Percentiles rank a stretch among this genome's conserved stretches.
phyloP scores from a whole-genome alignment of 2,797 vertebrate genomes.

The Tamandua tetradactyla region DNA sequence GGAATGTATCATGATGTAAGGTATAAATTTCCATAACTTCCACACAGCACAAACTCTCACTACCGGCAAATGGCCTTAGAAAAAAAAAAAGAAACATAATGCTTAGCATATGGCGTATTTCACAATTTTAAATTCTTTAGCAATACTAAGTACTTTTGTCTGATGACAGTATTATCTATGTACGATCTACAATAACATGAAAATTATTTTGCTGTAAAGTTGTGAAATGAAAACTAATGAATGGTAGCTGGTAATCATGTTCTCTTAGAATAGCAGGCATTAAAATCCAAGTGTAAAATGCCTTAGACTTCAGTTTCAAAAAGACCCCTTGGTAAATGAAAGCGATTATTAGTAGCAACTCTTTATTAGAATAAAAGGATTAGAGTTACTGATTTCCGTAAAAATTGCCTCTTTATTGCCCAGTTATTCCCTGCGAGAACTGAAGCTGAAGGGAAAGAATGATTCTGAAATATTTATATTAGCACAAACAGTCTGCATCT shows the following conservation, averaged over 20 bases:
- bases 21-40: constrained; percentile 75
- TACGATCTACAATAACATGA: constrained; percentile 48
- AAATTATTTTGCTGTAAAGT: constrained; percentile 68
- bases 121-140: constrained; percentile 53
- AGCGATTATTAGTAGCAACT: constrained; percentile 62
- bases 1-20: constrained; percentile 69
- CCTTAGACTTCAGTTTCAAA: constrained; percentile 43
- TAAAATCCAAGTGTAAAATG: constrained; percentile 61
- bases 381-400: constrained; percentile 48
- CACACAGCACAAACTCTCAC: constrained; percentile 60
- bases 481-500: not conserved
- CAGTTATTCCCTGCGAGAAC: constrained; percentile 57
- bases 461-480: constrained; percentile 34
- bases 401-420: constrained; percentile 37
- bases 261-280: constrained; percentile 32
- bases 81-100: constrained; percentile 13
- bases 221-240: constrained; percentile 58
- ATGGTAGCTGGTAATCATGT: not conserved
- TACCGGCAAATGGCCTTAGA: constrained; percentile 42
- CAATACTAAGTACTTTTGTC: constrained; percentile 57
- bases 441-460: constrained; percentile 10
- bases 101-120: constrained; percentile 56
- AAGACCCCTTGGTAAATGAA: constrained; percentile 47
- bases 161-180: constrained; percentile 57
- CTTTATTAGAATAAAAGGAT: constrained; percentile 65